Evolutionary conservation across 2,113 vertebrate genomes (phyloP).

Genomic region (Rhinoderma darwinii): DNA sequence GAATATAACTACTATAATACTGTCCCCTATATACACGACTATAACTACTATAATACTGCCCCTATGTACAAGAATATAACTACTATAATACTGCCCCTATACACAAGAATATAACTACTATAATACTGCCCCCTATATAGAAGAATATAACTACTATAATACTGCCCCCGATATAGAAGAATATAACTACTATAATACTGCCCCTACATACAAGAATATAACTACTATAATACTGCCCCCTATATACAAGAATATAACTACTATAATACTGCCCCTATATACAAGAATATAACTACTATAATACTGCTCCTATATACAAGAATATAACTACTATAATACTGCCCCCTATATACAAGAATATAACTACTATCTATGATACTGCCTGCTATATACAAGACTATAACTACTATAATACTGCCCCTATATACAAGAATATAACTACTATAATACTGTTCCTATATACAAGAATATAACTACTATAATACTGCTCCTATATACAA

Average conservation of each 20-base stretch:
- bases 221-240: too few species aligned
- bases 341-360: background rate
- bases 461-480: background rate
- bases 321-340: too few species aligned
- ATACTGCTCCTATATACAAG: background rate
- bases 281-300: background rate
- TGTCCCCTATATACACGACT: background rate
- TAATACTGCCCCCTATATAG: too few species aligned
- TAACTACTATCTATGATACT: background rate
- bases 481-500: too few species aligned
- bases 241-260: too few species aligned
- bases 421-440: constrained; percentile 5
- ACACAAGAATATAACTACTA: too few species aligned
- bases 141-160: too few species aligned
- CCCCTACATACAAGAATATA: too few species aligned
- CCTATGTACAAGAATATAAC: too few species aligned
- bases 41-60: background rate
- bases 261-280: background rate
- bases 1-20: background rate
- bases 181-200: too few species aligned
- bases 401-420: background rate
- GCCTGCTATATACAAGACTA: background rate
- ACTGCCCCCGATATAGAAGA: too few species aligned
- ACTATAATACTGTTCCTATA: constrained; percentile 7
- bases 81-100: too few species aligned